Conservation (phyloP, 2,888 invertebrate genomes). For the Diabrotica balteata region DNA sequence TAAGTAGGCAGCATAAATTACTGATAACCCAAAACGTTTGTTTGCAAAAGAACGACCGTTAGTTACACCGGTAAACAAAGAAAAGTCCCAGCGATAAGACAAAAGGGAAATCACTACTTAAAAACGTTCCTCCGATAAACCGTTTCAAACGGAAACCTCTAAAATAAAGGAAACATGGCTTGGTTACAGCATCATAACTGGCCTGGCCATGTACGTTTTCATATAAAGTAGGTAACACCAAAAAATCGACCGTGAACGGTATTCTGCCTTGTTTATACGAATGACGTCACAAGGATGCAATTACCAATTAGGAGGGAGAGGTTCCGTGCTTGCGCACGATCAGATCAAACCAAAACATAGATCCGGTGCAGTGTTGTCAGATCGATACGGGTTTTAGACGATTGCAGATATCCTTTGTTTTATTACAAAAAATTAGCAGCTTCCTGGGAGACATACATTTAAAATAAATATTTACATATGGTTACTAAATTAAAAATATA, state of each 20-base stretch:
- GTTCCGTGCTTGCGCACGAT: constrained; percentile 54
- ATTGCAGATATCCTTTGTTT: constrained; percentile 7
- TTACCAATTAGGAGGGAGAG: constrained; percentile 44
- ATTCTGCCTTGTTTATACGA: constrained; percentile 35
- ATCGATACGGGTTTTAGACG: constrained; percentile 3
- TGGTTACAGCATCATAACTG: constrained; percentile 3
- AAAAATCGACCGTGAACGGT: constrained; percentile 45
- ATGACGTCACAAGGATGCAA: constrained; percentile 57
- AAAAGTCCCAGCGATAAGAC: constrained; percentile 2
- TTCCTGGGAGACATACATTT: no score
- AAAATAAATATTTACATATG: no score
- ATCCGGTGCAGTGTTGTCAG: constrained; percentile 22
- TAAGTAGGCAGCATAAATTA: constrained; percentile 15
- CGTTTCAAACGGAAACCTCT: not conserved
- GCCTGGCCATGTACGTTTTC: constrained; percentile 16
- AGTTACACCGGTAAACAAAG: constrained; percentile 3
- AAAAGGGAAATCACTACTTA: constrained; percentile 1
- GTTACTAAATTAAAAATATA: no score
- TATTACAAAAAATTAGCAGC: no score
- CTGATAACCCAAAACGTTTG: constrained; percentile 10
- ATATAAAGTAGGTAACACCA: constrained; percentile 30
- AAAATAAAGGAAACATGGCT: constrained; percentile 20
- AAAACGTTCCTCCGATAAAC: constrained; percentile 8
- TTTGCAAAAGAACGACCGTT: constrained; percentile 2
- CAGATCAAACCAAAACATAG: constrained; percentile 19